Conservation (phyloP, 2,888 invertebrate genomes). For the Agrotis clavis region DNA sequence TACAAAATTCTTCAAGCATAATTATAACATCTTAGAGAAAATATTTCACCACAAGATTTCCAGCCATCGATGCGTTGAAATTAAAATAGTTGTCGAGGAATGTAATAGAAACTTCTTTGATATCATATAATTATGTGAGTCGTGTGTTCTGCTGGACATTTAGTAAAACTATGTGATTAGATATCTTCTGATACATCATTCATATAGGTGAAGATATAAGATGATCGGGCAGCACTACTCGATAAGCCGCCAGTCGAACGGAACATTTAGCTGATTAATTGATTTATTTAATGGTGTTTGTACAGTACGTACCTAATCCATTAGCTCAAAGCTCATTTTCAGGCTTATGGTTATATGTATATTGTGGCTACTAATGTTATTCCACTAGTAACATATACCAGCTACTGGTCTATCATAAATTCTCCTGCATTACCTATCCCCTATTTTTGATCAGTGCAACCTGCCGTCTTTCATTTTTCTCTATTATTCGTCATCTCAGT, state of each 20-base stretch:
- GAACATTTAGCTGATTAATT: conserved; percentile 6
- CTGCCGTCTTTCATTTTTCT: too few relatives aligned
- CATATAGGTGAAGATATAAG: conserved; percentile 19
- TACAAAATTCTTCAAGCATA: neutral
- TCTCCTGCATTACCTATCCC: too few relatives aligned
- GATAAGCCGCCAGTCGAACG: conserved; percentile 12
- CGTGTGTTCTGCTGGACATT: conserved; percentile 4
- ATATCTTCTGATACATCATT: conserved; percentile 34
- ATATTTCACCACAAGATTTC: conserved; percentile 25
- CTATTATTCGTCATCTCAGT: too few relatives aligned
- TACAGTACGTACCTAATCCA: neutral
- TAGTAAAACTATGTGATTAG: conserved; percentile 44
- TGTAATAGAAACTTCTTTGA: conserved; percentile 43
- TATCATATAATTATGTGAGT: conserved; percentile 45
- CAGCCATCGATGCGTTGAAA: conserved; percentile 44
- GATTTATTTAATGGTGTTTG: conserved; percentile 31
- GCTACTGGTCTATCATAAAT: too few relatives aligned
- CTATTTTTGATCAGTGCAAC: too few relatives aligned
- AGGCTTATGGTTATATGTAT: neutral
- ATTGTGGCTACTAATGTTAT: neutral
- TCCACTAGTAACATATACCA: too few relatives aligned
- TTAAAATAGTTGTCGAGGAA: conserved; percentile 34
- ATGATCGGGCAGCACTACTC: neutral
- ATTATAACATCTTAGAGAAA: conserved; percentile 16
- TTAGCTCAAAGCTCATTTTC: neutral